phyloP scores from a whole-genome alignment of 2,888 invertebrate species.

The Watsonalla cultraria region DNA sequence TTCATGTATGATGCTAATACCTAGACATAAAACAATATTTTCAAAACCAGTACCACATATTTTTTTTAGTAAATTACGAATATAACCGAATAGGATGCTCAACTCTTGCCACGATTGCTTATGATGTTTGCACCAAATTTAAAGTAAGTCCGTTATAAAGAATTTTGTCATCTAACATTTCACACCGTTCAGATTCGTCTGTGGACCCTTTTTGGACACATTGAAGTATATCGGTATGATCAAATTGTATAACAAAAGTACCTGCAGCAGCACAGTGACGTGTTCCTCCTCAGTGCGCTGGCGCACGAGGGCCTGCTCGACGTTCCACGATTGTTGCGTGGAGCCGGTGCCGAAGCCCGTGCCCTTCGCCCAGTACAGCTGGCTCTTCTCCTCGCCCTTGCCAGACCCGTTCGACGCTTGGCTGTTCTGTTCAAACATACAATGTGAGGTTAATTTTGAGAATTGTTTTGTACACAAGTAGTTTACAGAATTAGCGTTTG shows the following conservation, averaged over 20 bases:
- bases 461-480: too few species aligned
- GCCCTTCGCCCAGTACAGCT: constrained; percentile 96
- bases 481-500: too few species aligned
- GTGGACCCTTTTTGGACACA: too few species aligned
- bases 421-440: constrained; percentile 41
- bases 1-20: constrained; percentile 94
- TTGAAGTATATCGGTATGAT: too few species aligned
- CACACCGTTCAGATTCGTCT: too few species aligned
- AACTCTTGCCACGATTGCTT: too few species aligned
- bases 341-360: constrained; percentile 98
- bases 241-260: too few species aligned
- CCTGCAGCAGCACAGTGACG: constrained; percentile 88
- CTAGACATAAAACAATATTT: constrained; percentile 38
- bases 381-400: constrained; percentile 84
- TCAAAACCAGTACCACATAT: neutral
- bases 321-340: constrained; percentile 97
- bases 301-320: constrained; percentile 93
- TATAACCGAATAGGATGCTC: too few species aligned
- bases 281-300: constrained; percentile 96
- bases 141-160: too few species aligned
- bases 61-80: too few species aligned
- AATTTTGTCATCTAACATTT: too few species aligned
- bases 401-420: constrained; percentile 72
- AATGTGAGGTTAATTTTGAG: neutral
- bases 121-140: too few species aligned